A percentile compares a stretch with the other conserved stretches of the same genome.
Evolutionary conservation across 2,888 invertebrate genomes (phyloP).

Genomic region (Strigamia maritima): DNA sequence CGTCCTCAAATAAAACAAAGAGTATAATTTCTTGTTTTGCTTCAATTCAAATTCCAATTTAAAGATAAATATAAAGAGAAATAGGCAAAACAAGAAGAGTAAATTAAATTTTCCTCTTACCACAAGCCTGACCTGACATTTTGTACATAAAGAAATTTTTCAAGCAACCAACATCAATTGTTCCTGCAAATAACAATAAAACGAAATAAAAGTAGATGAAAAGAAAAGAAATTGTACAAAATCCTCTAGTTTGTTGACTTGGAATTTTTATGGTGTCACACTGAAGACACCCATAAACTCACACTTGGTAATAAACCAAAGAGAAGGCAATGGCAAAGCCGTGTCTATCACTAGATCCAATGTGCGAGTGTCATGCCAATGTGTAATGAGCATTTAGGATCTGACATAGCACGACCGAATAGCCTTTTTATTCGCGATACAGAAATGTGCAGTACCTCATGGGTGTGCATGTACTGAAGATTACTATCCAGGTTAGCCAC

Average conservation of each 20-base stretch:
- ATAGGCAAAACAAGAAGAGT: background rate
- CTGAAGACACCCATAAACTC: conserved; percentile 13
- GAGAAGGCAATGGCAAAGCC: conserved; percentile 8
- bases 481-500: too few relatives aligned
- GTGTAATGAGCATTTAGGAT: conserved; percentile 5
- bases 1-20: too few relatives aligned
- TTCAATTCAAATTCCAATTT: background rate
- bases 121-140: background rate
- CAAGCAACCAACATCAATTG: background rate
- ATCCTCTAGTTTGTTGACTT: conserved; percentile 11
- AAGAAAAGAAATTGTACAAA: background rate
- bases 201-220: background rate
- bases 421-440: background rate
- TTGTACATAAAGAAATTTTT: background rate
- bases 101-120: background rate
- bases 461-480: too few relatives aligned
- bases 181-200: background rate
- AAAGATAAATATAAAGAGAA: background rate
- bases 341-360: conserved; percentile 18
- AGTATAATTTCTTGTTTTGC: background rate
- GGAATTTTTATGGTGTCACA: conserved; percentile 19
- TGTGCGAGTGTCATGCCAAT: background rate
- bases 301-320: background rate
- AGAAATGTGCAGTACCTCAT: background rate
- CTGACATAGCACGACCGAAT: background rate